A percentile compares a stretch with the other conserved stretches of the same genome.
These are phyloP conservation scores for Emydocephalus ijimae DNA, from an alignment of 2,113 vertebrate species.

Conservation along the genomic window DNA sequence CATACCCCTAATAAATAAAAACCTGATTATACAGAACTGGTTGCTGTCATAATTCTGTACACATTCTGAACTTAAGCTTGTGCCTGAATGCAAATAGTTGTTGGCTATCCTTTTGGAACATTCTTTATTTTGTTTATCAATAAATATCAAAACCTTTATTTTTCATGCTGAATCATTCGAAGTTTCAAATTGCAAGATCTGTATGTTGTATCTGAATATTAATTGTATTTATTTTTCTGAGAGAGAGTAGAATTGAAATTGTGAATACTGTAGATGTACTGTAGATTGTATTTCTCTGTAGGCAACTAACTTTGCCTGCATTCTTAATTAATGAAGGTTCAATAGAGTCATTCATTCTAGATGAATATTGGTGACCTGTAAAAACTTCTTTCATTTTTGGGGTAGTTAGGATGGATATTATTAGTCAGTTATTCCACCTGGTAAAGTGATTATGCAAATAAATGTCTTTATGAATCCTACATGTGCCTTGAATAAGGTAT, in stretches of 20 bases:
- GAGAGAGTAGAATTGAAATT: background rate
- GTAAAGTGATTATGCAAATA: conserved; percentile 17
- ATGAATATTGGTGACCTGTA: background rate
- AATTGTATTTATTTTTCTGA: background rate
- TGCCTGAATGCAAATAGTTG: background rate
- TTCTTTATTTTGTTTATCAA: background rate
- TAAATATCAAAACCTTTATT: background rate
- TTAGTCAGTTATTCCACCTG: conserved; percentile 21
- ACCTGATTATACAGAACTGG: background rate
- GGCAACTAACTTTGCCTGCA: background rate
- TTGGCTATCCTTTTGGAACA: background rate
- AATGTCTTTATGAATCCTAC: conserved; percentile 15
- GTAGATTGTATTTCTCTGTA: background rate
- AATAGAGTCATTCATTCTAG: background rate
- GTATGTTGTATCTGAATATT: background rate
- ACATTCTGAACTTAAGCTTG: background rate
- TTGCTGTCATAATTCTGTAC: background rate
- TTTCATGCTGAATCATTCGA: background rate
- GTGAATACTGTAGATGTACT: background rate
- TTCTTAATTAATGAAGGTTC: conserved; percentile 8
- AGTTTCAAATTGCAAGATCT: background rate
- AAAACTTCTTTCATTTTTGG: background rate
- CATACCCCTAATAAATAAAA: background rate
- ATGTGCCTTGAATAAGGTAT: conserved; percentile 13
- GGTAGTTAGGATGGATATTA: background rate